Conservation (phyloP, 1,140 invertebrate genomes). For the Drosophila subobscura region DNA sequence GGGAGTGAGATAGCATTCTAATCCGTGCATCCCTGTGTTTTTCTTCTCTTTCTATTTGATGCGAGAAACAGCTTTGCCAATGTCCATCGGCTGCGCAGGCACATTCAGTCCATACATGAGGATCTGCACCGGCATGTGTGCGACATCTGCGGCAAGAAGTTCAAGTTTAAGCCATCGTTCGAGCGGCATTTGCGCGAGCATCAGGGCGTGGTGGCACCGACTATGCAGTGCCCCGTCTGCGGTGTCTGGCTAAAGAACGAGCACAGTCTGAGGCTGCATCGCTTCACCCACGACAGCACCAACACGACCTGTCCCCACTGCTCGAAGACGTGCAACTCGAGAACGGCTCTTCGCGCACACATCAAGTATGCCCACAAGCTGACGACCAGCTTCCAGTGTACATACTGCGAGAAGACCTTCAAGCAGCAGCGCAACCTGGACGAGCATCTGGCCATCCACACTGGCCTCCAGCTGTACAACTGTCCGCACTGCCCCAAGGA, state of each 20-base stretch:
- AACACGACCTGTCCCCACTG: constrained; percentile 67
- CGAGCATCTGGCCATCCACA: constrained; percentile 83
- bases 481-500: constrained; percentile 82
- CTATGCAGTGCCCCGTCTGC: constrained; percentile 68
- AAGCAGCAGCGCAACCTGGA: constrained; percentile 75
- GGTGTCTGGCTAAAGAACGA: constrained; percentile 76
- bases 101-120: constrained; percentile 76
- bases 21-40: not conserved
- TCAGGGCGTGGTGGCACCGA: constrained; percentile 67
- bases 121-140: constrained; percentile 72
- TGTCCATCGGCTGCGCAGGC: constrained; percentile 61
- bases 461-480: constrained; percentile 77
- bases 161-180: constrained; percentile 78
- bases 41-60: constrained; percentile 1
- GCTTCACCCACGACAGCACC: constrained; percentile 66
- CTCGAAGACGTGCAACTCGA: constrained; percentile 60
- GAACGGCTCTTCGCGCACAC: constrained; percentile 68
- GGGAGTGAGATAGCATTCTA: not conserved
- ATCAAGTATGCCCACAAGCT: constrained; percentile 74
- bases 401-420: constrained; percentile 76
- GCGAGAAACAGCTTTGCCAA: constrained; percentile 59
- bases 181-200: constrained; percentile 71
- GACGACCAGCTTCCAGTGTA: constrained; percentile 70
- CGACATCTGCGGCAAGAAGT: constrained; percentile 78
- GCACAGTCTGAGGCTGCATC: constrained; percentile 68